A percentile compares a stretch with the other conserved stretches of the same genome.
Conservation (phyloP, 2,113 vertebrate species). For the Stigmatopora argus region DNA sequence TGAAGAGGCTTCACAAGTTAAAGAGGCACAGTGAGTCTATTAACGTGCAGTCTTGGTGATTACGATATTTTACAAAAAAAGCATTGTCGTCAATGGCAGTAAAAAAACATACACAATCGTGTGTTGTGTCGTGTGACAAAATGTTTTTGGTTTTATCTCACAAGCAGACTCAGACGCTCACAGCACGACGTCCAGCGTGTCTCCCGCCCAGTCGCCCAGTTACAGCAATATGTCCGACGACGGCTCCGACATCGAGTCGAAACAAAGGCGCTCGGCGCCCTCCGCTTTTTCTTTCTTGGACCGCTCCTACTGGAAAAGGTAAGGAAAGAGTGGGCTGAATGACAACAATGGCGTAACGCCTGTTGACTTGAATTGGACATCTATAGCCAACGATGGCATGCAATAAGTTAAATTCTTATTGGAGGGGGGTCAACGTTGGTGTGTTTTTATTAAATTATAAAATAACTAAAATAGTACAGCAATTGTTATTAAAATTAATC, state of each 20-base stretch:
- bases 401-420: too few species aligned
- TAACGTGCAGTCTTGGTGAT: too few species aligned
- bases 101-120: too few species aligned
- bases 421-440: too few species aligned
- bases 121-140: neutral
- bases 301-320: constrained; percentile 78
- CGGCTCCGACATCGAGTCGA: constrained; percentile 74
- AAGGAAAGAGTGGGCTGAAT: neutral
- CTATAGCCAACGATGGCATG: too few species aligned
- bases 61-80: neutral
- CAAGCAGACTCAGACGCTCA: constrained; percentile 73
- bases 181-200: constrained; percentile 76
- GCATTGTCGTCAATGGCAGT: neutral
- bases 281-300: constrained; percentile 75
- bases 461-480: too few species aligned
- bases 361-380: too few species aligned
- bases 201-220: constrained; percentile 75
- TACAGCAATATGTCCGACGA: constrained; percentile 78
- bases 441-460: too few species aligned
- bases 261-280: constrained; percentile 64
- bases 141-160: constrained; percentile 9
- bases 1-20: constrained; percentile 72
- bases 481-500: too few species aligned
- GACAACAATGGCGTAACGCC: too few species aligned
- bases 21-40: constrained; percentile 73